Conservation (phyloP, 2,797 vertebrate genomes). For the Crax fasciolata region DNA sequence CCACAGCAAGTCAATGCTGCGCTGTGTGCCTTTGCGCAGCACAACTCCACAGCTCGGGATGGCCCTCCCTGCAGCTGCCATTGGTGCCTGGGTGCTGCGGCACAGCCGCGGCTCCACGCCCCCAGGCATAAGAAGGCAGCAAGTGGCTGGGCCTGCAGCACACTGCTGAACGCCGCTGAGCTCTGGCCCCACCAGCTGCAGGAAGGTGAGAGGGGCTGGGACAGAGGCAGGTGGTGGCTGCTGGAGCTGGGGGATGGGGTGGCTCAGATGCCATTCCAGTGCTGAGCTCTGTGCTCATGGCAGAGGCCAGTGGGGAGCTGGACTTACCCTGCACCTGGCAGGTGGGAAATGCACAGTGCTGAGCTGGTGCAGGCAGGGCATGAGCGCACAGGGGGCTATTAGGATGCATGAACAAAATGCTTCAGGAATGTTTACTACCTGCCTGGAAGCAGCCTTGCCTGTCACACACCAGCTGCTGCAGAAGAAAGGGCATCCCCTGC, state of each 20-base stretch:
- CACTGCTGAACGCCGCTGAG: background rate
- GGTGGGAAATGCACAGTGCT: background rate
- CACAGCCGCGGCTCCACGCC: background rate
- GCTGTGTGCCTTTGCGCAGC: background rate
- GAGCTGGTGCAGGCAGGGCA: background rate
- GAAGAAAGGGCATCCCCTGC: rapidly evolving
- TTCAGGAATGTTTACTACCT: background rate
- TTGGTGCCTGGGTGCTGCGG: constrained; percentile 15
- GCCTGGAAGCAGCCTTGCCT: background rate
- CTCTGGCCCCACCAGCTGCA: background rate
- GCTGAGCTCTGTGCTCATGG: background rate
- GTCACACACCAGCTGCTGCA: background rate
- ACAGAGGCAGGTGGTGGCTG: background rate
- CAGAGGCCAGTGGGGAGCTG: background rate
- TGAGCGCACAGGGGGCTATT: rapidly evolving
- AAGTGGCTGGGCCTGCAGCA: rapidly evolving
- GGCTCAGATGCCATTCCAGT: rapidly evolving
- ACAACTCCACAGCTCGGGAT: background rate
- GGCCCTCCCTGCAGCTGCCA: background rate
- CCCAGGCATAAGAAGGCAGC: background rate
- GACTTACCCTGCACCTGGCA: rapidly evolving
- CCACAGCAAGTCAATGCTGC: background rate
- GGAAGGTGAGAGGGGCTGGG: background rate
- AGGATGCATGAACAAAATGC: rapidly evolving
- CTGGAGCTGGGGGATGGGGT: background rate